Evolutionary conservation across 2,888 invertebrate species (phyloP), one percentile per base, ranked within the genome.

Genomic region (Keiferia lycopersicella): DNA sequence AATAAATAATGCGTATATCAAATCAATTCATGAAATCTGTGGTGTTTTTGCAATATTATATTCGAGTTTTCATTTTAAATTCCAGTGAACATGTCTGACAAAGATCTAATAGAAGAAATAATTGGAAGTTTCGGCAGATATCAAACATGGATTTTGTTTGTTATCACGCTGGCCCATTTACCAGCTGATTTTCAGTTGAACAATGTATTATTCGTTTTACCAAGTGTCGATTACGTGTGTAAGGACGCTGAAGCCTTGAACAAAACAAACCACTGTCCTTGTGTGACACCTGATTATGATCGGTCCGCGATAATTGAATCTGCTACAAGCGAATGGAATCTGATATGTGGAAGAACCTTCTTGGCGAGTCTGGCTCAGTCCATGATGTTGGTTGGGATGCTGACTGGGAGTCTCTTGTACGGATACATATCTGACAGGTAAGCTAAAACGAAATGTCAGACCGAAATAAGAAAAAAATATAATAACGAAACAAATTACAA

Each of bases 281-380:
- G 90, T 74, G 69, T 73, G 11, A 80, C 83, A 59, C 86, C 94
- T 87, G 62, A 92, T 39, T 94, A 93, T 69, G 93, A 94, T 67
- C 82, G 82, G 22, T 91, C 83, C 51, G 80, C 87, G 8, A 93
- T 94, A 62, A 76, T 82, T 7, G 92, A 88, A 69, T 94, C 94
- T 0, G 93, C 94, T 10, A 91, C 93, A 0, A 93, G 90, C 11
- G 90, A 94, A 84, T 94, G 93, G 93, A 73, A 93, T 73, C 83
- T 94, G 39, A 93, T 94, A 65, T 94, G 94, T 70, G 92, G 92
- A 41, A 86, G 86, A 67, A 82, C 84, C 64, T 88, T 88, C 68
- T 73, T 94, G 50, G 91, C 93, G 0, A 94, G 93, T 75, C 76
- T 93, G 18, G 87, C 91, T 12, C 94, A 94, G 73, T 89, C 93